Percentiles rank a stretch among this genome's conserved stretches.
phyloP scores from a whole-genome alignment of 2,113 vertebrate genomes.

The Falcunculus frontatus region DNA sequence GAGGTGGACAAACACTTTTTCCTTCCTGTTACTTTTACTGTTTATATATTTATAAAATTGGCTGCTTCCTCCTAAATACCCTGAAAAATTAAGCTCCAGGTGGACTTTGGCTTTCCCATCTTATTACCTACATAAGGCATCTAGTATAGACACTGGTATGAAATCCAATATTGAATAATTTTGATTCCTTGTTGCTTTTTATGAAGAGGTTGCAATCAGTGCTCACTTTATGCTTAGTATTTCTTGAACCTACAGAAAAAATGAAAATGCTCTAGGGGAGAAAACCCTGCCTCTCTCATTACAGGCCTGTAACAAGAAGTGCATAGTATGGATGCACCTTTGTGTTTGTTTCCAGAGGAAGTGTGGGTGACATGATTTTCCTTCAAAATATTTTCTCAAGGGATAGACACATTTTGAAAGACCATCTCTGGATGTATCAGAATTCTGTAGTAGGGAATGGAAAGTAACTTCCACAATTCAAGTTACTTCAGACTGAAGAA shows the following conservation, averaged over 20 bases:
- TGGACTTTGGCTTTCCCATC: not conserved
- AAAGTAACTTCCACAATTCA: not conserved
- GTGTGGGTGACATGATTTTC: not conserved
- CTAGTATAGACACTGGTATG: not conserved
- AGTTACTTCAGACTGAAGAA: not conserved
- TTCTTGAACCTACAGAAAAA: not conserved
- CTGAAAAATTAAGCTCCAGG: not conserved
- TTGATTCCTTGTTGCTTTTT: not conserved
- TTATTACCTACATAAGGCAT: not conserved
- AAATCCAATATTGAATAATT: not conserved
- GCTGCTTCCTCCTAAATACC: not conserved
- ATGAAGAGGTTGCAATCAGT: not conserved
- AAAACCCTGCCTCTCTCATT: not conserved
- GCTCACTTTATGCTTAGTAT: not conserved
- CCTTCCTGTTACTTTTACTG: not conserved
- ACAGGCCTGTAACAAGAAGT: not conserved
- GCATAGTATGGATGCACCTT: not conserved
- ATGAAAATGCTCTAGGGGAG: not conserved
- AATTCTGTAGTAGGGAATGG: not conserved
- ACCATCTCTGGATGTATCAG: not conserved
- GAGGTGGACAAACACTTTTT: not conserved
- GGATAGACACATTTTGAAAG: not conserved
- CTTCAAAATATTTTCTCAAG: not conserved
- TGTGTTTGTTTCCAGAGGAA: not conserved
- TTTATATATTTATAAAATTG: not conserved